Evolutionary conservation across 2,113 vertebrate species (phyloP), one percentile per base, ranked within the genome.

Genomic region (Herpetotheres cachinnans): DNA sequence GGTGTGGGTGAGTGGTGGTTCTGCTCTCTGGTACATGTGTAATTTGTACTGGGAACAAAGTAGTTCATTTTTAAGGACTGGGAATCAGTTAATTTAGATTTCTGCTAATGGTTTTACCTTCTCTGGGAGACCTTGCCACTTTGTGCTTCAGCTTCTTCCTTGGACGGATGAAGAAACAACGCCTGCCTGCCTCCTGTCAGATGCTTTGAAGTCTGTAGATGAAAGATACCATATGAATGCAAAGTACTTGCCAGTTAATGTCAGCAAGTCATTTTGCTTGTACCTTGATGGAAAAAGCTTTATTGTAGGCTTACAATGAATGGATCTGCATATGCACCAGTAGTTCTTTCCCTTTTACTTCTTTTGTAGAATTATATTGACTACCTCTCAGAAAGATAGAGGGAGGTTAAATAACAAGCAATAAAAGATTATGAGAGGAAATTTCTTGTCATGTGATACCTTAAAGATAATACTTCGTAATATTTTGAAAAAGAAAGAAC

Each of bases 221-320:
- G 91, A 96, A 97, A 97, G 95, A 96, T 97, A 95, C 34, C 63
- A 73, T 96, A 93, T 96, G 91, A 97, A 97, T 96, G 93, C 82
- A 96, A 97, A 96, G 82, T 92, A 88, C 94, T 94, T 77, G 71
- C 87, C 93, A 95, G 84, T 96, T 96, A 91, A 93, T 94, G 91
- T 96, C 94, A 97, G 90, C 93, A 97, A 97, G 95, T 91, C 44
- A 73, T 97, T 96, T 91, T 95, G 67, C 91, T 95, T 82, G 84
- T 91, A 94, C 89, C 89, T 96, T 94, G 86, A 80, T 89, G 82
- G 86, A 87, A 93, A 61, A 96, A 79, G 78, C 82, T 77, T 95
- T 96, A 94, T 85, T 94, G 81, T 91, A 90, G 84, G 62, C 29
- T 90, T 90, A 88, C 93, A 96, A 80, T 94, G 82, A 86, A 91